Conservation (phyloP, 2,888 invertebrate species). For the Diogma glabrata region DNA sequence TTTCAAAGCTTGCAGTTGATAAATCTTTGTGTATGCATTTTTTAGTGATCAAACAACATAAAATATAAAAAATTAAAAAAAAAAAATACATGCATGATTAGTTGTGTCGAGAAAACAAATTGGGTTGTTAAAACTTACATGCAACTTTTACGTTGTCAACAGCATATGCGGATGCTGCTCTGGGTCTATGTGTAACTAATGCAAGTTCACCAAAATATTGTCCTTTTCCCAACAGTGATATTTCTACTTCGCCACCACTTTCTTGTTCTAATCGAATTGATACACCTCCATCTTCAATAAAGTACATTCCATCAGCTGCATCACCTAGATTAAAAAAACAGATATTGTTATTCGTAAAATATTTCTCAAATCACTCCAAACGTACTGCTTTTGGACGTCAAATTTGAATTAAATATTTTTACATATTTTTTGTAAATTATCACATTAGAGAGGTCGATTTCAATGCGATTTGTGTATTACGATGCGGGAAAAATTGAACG, state of each 20-base stretch:
- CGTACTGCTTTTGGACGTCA: no score
- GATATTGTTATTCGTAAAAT: no score
- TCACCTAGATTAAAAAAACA: slow-evolving; percentile 43
- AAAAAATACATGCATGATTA: slow-evolving; percentile 11
- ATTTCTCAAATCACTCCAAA: no score
- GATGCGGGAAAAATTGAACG: no score
- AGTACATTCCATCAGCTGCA: slow-evolving; percentile 95
- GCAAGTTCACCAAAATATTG: slow-evolving; percentile 96
- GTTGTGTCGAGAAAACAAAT: no score
- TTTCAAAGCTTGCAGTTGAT: slow-evolving; percentile 34
- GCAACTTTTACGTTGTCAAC: slow-evolving; percentile 81
- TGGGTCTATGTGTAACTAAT: slow-evolving; percentile 90
- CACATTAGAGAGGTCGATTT: no score
- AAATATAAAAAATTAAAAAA: slow-evolving; percentile 20
- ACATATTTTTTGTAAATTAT: no score
- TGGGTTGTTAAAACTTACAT: no score
- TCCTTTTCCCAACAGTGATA: slow-evolving; percentile 57
- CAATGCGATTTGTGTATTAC: no score
- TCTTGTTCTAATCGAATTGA: slow-evolving; percentile 79
- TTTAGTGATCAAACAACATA: slow-evolving; percentile 13
- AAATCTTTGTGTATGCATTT: slow-evolving; percentile 24
- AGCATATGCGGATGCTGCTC: slow-evolving; percentile 86
- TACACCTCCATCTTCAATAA: slow-evolving; percentile 86
- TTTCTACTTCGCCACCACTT: slow-evolving; percentile 63
- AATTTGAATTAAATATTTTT: no score